These are phyloP conservation scores for Grallaria varia DNA, from an alignment of 2,113 vertebrate genomes.

Conservation along the genomic window DNA sequence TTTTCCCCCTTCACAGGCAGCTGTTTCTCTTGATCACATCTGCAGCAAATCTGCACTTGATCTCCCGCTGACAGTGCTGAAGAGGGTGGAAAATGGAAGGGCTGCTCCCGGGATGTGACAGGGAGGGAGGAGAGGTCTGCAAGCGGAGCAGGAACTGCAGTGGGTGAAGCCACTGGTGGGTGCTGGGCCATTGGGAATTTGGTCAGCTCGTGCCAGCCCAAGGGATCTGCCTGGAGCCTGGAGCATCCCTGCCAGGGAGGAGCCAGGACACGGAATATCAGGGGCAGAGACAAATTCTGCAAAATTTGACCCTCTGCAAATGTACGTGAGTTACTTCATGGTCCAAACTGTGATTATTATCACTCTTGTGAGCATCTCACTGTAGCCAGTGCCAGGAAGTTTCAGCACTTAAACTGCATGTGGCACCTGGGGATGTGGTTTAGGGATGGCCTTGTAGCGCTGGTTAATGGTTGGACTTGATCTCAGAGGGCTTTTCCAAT, in stretches of 20 bases:
- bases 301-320: not conserved
- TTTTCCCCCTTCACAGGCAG: not conserved
- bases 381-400: accelerated
- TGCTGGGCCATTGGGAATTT: not conserved
- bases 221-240: not conserved
- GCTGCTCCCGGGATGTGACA: not conserved
- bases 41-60: slow-evolving; percentile 8
- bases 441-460: not conserved
- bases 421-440: not conserved
- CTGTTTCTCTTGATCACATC: slow-evolving; percentile 6
- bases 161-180: not conserved
- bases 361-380: not conserved
- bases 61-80: not conserved
- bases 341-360: not conserved
- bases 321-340: not conserved
- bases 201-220: not conserved
- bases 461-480: not conserved
- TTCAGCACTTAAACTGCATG: not conserved
- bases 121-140: not conserved
- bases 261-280: accelerated
- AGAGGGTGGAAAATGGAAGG: not conserved
- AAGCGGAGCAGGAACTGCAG: not conserved
- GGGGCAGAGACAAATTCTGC: not conserved
- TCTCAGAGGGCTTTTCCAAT: not conserved
- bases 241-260: not conserved